These are phyloP conservation scores for Nibea coibor DNA, from an alignment of 2,113 vertebrate species.

Conservation along the genomic window DNA sequence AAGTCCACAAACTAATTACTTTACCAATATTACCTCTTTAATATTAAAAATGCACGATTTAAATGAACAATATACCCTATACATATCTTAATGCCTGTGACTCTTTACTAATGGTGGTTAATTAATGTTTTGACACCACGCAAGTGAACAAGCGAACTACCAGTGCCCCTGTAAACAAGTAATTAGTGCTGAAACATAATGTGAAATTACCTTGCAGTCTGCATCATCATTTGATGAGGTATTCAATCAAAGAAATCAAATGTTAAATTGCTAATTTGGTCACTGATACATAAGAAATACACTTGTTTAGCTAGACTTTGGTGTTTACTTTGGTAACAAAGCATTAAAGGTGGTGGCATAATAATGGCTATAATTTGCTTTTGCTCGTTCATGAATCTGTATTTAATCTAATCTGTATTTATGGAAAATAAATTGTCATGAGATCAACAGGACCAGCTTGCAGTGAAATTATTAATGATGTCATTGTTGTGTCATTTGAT, in stretches of 20 bases:
- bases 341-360: background rate
- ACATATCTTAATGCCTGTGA: conserved; percentile 49
- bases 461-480: background rate
- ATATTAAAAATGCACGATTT: conserved; percentile 2
- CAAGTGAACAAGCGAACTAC: conserved; percentile 29
- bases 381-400: background rate
- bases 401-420: background rate
- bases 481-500: background rate
- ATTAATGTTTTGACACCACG: conserved; percentile 53
- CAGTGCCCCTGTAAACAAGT: conserved; percentile 59
- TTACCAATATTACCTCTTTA: background rate
- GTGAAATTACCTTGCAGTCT: conserved; percentile 55
- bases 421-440: background rate
- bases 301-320: background rate
- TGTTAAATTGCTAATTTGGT: conserved; percentile 34
- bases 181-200: conserved; percentile 61
- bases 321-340: background rate
- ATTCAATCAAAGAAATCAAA: conserved; percentile 56
- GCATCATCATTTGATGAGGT: conserved; percentile 55
- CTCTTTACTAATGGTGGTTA: conserved; percentile 66
- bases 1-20: conserved; percentile 19
- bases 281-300: conserved; percentile 2
- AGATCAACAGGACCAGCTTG: background rate
- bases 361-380: background rate
- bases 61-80: conserved; percentile 32